A percentile compares a stretch with the other conserved stretches of the same genome.
phyloP scores from a whole-genome alignment of 2,113 vertebrate genomes.

The Gorilla gorilla region DNA sequence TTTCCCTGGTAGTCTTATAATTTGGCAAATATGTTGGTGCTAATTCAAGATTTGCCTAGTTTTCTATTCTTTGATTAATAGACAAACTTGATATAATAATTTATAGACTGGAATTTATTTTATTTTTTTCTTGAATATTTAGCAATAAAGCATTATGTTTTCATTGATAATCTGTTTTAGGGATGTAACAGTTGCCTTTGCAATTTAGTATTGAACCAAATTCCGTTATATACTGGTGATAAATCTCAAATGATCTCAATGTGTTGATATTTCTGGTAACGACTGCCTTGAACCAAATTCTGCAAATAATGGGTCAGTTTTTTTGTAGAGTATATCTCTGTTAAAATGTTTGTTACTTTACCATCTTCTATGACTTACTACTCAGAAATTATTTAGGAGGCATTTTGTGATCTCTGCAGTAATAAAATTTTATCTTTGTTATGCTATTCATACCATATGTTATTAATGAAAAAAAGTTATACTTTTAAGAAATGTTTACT shows the following conservation, averaged over 20 bases:
- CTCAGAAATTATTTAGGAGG: background rate
- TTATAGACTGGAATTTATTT: background rate
- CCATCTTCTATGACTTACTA: background rate
- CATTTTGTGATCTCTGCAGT: background rate
- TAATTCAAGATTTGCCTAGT: background rate
- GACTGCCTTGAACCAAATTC: conserved; percentile 5
- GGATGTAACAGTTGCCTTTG: conserved; percentile 42
- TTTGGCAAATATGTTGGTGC: background rate
- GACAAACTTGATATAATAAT: background rate
- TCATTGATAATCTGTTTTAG: conserved; percentile 1
- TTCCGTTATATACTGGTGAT: conserved; percentile 34
- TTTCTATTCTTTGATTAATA: conserved; percentile 13
- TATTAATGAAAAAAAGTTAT: conserved; percentile 31
- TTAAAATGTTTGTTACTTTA: conserved; percentile 49
- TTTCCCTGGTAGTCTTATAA: background rate
- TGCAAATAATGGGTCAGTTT: background rate
- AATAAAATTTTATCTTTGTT: background rate
- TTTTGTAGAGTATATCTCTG: background rate
- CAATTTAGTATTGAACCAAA: background rate
- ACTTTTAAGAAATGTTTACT: conserved; percentile 29
- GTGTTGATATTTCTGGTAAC: conserved; percentile 19
- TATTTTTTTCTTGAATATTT: background rate
- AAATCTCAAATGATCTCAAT: background rate
- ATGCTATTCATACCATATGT: background rate
- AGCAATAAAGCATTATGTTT: background rate